A percentile compares a stretch with the other conserved stretches of the same genome.
Conservation (phyloP, 2,888 invertebrate species). For the Disparrhopalites patrizii region DNA sequence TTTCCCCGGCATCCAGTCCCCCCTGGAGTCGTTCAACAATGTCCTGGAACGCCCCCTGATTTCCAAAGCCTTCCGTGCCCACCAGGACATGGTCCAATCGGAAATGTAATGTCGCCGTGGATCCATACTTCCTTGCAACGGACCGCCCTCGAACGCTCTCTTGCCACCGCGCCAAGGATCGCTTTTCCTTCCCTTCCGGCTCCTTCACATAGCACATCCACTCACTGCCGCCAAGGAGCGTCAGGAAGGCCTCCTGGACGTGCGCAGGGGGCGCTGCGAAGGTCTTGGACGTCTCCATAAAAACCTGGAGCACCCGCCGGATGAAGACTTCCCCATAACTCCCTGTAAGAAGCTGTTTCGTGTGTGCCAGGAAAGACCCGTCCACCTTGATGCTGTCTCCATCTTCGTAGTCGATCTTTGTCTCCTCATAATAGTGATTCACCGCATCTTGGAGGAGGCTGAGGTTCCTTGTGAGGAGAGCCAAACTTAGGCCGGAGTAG, state of each 20-base stretch:
- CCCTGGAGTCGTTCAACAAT: conserved; percentile 10
- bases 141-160: conserved; percentile 19
- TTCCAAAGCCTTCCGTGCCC: conserved; percentile 4
- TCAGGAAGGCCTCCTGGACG: conserved; percentile 10
- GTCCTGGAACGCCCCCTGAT: neutral
- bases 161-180: conserved; percentile 20
- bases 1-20: too few relatives aligned
- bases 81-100: conserved; percentile 4
- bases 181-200: neutral
- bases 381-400: conserved; percentile 25
- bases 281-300: conserved; percentile 18
- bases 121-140: conserved; percentile 22
- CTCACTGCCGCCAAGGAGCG: conserved; percentile 19
- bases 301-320: conserved; percentile 11
- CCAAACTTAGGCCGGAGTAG: conserved; percentile 13
- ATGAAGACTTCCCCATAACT: conserved; percentile 27
- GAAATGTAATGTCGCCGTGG: conserved; percentile 12
- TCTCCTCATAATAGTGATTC: conserved; percentile 9
- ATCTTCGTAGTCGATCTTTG: neutral
- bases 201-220: conserved; percentile 29
- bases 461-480: conserved; percentile 12
- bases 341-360: conserved; percentile 20
- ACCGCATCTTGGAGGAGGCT: conserved; percentile 7
- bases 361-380: conserved; percentile 29
- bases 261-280: neutral